Conservation (phyloP, 2,113 vertebrate genomes). For the Pardalotus punctatus region DNA sequence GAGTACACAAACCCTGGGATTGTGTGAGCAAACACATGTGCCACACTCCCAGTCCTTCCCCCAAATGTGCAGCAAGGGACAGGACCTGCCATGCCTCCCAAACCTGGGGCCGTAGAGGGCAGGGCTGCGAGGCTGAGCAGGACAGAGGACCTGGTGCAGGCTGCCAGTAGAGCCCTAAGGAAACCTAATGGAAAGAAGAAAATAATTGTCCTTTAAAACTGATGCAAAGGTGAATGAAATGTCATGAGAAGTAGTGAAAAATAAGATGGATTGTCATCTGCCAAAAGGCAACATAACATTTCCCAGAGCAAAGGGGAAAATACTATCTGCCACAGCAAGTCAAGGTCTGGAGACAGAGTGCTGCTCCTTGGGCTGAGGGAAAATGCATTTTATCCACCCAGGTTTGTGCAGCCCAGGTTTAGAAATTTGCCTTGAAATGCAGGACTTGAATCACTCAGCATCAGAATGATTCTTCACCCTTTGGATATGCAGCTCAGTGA, state of each 20-base stretch:
- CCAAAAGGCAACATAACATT: neutral
- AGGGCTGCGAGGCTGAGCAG: neutral
- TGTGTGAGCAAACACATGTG: neutral
- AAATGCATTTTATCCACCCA: neutral
- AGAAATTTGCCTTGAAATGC: neutral
- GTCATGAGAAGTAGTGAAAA: neutral
- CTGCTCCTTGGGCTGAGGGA: neutral
- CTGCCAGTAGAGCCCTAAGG: neutral
- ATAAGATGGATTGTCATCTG: neutral
- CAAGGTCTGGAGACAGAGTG: neutral
- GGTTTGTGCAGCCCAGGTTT: neutral
- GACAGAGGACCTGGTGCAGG: neutral
- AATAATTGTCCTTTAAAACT: neutral
- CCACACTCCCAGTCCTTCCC: neutral
- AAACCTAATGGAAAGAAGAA: neutral
- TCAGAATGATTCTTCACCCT: neutral
- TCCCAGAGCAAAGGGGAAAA: neutral
- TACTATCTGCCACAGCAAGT: neutral
- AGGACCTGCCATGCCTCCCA: neutral
- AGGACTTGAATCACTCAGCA: neutral
- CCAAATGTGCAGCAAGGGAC: neutral
- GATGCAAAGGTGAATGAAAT: neutral
- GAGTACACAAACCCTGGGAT: neutral
- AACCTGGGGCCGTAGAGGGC: accelerated
- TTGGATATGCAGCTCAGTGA: accelerated